Evolutionary conservation across 2,888 invertebrate genomes (phyloP).

Genomic region (Synergus itoensis): DNA sequence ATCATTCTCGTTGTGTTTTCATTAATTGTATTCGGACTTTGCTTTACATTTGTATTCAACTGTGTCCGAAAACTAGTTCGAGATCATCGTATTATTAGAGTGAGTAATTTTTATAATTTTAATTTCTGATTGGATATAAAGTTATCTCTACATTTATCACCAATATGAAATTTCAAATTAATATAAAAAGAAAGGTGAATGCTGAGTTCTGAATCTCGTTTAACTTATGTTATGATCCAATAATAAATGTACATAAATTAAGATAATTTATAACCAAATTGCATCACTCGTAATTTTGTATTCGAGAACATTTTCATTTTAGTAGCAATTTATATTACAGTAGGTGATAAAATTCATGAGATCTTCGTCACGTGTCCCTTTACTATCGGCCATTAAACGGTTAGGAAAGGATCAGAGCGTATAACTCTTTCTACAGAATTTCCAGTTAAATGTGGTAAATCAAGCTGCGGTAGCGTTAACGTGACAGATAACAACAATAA

Average conservation of each 20-base stretch:
- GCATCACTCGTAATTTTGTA: neutral
- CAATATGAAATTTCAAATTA: no score
- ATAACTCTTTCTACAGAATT: slow-evolving; percentile 40
- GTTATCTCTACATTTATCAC: no score
- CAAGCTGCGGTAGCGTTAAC: neutral
- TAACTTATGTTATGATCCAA: neutral
- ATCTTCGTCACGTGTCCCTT: slow-evolving; percentile 50
- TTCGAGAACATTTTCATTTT: slow-evolving; percentile 38
- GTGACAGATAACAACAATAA: neutral
- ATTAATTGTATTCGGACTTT: slow-evolving; percentile 92
- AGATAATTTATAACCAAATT: slow-evolving; percentile 24
- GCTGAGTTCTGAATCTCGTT: neutral
- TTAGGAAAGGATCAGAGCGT: slow-evolving; percentile 33
- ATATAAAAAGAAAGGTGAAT: neutral
- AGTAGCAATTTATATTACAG: slow-evolving; percentile 47
- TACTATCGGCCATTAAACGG: slow-evolving; percentile 50
- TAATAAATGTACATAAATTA: neutral
- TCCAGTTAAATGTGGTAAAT: neutral
- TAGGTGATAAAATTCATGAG: slow-evolving; percentile 50
- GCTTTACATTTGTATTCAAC: slow-evolving; percentile 92
- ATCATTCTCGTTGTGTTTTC: slow-evolving; percentile 94
- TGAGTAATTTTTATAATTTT: slow-evolving; percentile 76
- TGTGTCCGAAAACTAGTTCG: slow-evolving; percentile 91
- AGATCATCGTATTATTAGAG: slow-evolving; percentile 93
- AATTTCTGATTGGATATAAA: no score